These are phyloP conservation scores for Pseudorhombus dupliciocellatus DNA, from an alignment of 2,113 vertebrate species.

Conservation along the genomic window DNA sequence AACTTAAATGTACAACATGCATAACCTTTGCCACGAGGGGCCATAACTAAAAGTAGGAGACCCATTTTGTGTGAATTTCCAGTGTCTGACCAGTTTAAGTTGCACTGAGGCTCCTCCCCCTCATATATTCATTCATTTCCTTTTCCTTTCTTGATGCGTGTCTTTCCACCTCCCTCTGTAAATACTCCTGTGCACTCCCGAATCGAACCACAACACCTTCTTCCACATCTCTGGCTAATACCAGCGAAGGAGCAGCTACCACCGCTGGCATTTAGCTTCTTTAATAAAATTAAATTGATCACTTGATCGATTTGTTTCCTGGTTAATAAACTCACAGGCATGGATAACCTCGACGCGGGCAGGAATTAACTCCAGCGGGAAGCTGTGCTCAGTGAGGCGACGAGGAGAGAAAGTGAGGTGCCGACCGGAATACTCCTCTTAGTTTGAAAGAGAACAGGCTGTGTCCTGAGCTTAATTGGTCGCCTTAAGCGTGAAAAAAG, in stretches of 20 bases:
- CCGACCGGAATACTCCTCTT: conserved; percentile 47
- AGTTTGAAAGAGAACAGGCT: conserved; percentile 48
- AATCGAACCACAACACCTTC: conserved; percentile 37
- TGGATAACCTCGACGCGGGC: conserved; percentile 27
- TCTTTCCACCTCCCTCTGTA: conserved; percentile 1
- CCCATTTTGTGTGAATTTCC: too few species aligned
- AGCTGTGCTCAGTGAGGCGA: too few species aligned
- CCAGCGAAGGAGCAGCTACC: conserved; percentile 45
- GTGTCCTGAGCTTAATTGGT: conserved; percentile 23
- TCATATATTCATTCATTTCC: too few species aligned
- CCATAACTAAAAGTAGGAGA: too few species aligned
- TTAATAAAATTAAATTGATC: conserved; percentile 62
- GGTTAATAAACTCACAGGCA: conserved; percentile 55
- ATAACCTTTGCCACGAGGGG: background rate
- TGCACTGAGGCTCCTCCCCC: too few species aligned
- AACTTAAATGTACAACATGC: background rate
- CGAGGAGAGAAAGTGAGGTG: conserved; percentile 5
- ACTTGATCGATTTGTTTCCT: conserved; percentile 56
- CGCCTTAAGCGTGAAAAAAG: conserved; percentile 6
- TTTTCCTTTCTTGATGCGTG: background rate
- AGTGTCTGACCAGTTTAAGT: too few species aligned
- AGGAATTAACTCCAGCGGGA: conserved; percentile 2
- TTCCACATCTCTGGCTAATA: conserved; percentile 31
- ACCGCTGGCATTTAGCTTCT: conserved; percentile 51
- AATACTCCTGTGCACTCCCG: background rate